Conservation (phyloP, 2,888 invertebrate genomes). For the Tineola bisselliella region DNA sequence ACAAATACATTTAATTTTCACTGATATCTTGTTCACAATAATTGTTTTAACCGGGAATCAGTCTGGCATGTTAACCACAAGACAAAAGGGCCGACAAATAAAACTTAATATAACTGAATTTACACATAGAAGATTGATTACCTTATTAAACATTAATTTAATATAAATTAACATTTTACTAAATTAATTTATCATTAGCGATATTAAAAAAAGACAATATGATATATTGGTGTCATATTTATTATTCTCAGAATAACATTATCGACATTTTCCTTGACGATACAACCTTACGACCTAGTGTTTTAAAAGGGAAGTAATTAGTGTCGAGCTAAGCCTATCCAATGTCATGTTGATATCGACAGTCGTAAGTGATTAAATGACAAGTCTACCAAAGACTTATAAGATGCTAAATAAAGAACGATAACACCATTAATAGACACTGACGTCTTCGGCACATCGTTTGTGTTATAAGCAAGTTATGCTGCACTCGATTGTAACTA, state of each 20-base stretch:
- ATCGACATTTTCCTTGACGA: conserved; percentile 1
- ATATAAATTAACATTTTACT: not conserved
- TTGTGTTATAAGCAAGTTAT: conserved; percentile 20
- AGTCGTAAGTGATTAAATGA: not conserved
- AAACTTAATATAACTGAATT: not conserved
- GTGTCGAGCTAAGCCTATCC: conserved; percentile 5
- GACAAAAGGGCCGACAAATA: no score
- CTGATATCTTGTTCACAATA: no score
- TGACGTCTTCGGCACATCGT: conserved; percentile 44
- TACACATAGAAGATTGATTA: not conserved
- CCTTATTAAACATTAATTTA: not conserved
- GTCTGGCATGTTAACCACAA: no score
- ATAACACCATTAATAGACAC: conserved; percentile 49
- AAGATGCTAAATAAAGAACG: conserved; percentile 36
- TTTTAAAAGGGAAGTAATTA: conserved; percentile 6
- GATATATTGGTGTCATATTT: not conserved
- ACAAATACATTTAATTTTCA: no score
- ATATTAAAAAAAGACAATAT: not conserved
- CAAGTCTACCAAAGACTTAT: not conserved
- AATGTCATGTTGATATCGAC: conserved; percentile 5
- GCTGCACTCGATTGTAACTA: not conserved
- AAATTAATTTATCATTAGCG: not conserved
- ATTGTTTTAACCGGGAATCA: no score
- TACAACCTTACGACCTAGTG: conserved; percentile 5
- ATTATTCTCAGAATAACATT: not conserved